phyloP scores from a whole-genome alignment of 2,113 vertebrate genomes.

The Corvus cornix region DNA sequence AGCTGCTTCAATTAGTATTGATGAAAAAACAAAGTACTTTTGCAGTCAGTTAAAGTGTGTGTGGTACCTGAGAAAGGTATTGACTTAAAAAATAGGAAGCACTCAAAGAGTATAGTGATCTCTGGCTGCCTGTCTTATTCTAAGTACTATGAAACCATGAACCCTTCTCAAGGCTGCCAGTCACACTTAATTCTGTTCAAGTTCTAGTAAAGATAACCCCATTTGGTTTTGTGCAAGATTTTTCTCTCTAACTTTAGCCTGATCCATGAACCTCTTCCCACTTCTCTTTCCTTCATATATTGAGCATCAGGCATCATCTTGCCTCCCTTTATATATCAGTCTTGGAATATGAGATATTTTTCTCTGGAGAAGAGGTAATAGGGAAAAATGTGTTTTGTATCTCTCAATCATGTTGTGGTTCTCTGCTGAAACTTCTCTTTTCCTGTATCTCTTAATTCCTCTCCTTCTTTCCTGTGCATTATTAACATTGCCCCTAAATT shows the following conservation, averaged over 20 bases:
- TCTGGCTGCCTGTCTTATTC: neutral
- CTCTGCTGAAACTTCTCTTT: constrained; percentile 40
- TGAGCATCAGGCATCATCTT: neutral
- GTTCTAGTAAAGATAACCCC: neutral
- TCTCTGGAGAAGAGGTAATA: neutral
- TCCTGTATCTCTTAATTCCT: constrained; percentile 5
- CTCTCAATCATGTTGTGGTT: neutral
- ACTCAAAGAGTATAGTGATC: neutral
- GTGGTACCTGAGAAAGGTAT: neutral
- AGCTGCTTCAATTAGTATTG: neutral
- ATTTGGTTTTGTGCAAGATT: neutral
- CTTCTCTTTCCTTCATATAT: neutral
- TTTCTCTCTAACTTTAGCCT: neutral
- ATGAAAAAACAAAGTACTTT: neutral
- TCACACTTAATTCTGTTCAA: neutral
- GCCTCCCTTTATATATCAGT: neutral
- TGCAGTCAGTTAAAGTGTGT: neutral
- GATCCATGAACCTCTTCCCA: neutral
- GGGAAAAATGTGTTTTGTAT: neutral
- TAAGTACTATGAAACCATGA: neutral
- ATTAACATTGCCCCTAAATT: constrained; percentile 32
- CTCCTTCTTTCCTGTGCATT: constrained; percentile 43
- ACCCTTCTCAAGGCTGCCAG: neutral
- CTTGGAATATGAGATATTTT: neutral
- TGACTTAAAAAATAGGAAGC: constrained; percentile 6